phyloP scores from a whole-genome alignment of 2,113 vertebrate genomes.

The Chaetorhynchus papuensis region DNA sequence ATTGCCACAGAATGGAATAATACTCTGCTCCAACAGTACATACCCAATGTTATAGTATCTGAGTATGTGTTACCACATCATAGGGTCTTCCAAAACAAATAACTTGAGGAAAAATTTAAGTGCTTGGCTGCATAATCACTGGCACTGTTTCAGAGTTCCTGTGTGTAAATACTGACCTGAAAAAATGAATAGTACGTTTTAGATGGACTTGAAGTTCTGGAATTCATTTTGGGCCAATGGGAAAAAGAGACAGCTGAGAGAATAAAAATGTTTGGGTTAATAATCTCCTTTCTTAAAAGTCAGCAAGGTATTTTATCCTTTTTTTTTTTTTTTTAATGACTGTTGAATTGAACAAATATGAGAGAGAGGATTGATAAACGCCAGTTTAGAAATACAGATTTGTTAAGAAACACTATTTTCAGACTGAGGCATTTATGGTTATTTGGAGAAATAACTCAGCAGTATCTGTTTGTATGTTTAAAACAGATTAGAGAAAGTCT shows the following conservation, averaged over 20 bases:
- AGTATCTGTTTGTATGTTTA: background rate
- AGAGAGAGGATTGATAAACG: background rate
- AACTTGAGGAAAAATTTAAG: background rate
- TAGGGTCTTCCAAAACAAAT: background rate
- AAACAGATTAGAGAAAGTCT: background rate
- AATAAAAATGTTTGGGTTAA: background rate
- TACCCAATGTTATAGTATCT: background rate
- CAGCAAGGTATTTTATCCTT: background rate
- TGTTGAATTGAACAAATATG: background rate
- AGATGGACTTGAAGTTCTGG: background rate
- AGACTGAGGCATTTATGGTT: background rate
- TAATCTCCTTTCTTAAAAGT: background rate
- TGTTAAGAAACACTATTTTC: background rate
- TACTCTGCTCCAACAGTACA: background rate
- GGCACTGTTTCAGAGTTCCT: background rate
- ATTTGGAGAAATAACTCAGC: background rate
- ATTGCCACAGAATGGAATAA: background rate
- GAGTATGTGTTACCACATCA: background rate
- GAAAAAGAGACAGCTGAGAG: background rate
- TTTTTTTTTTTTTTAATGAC: background rate
- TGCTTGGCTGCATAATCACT: background rate
- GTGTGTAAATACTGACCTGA: background rate
- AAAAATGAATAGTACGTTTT: background rate
- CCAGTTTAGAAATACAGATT: background rate
- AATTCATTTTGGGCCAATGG: background rate